Evolutionary conservation across 1,140 invertebrate genomes (phyloP), one percentile per base, ranked within the genome.

Genomic region (Zaprionus tsacasi): DNA sequence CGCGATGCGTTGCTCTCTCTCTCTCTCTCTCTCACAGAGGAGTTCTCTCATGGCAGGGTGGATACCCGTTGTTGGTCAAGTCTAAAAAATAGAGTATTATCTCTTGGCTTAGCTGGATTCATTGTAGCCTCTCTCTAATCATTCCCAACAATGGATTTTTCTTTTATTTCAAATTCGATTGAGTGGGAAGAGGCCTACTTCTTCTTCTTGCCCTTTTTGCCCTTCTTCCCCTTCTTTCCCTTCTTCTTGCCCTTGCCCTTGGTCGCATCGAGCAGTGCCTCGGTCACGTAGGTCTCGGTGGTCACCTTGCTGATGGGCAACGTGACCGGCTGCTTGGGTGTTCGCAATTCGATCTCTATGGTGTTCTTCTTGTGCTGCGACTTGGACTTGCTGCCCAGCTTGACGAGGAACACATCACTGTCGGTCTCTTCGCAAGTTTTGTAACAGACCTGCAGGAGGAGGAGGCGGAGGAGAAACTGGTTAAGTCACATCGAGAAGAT

Each of bases 401-500:
- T 92, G 12, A 92, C 89, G n/a, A 92, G 71, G 56, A 92, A 92
- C 35, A 92, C 91, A 67, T 92, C 91, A 64, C 86, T 92, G 25
- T 92, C 91, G n/a, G 91, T 88, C 52, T 92, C 91, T 3, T 92
- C 88, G 79, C 91, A 92, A 11, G 91, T 92, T 67, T 91, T 92
- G 69, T 92, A 92, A 36, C 91, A 92, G 12, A 92, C 91, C 91
- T 92, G 36, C 17, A 36, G 3, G 21, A 6, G 66, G 15, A 43
- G 4, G 8, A 60, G 40, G 11, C 1, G 59, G 2, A 66, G 58
- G 45, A 3, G 38, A 40, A 11, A 40, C 12, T 17, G 38, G 11
- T 11, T 2, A 17, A 50, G 17, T 21, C 17, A 25, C 45, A 10
- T 5, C n/a, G 40, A 45, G 48, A 15, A 25, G 61, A 81, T 78